A percentile compares a stretch with the other conserved stretches of the same genome.
These are phyloP conservation scores for Apostichopus californicus DNA, from an alignment of 35 echinoderm and acorn worm species.

Conservation along the genomic window DNA sequence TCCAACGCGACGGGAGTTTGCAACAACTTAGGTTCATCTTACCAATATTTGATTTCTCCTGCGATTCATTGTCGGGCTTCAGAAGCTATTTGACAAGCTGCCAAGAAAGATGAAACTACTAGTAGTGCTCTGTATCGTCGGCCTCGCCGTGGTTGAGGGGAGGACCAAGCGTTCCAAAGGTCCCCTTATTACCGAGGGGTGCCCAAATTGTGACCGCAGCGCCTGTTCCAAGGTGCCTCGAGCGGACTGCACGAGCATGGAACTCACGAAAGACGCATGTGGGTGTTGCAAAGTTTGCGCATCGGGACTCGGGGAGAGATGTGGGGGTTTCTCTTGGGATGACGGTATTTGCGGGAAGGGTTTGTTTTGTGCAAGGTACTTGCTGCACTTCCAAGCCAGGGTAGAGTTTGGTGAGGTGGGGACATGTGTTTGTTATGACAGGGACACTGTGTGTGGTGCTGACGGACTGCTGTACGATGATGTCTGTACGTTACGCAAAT, in stretches of 20 bases:
- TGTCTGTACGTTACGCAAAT: conserved; percentile 5
- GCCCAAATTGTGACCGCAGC: not conserved
- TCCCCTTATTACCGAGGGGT: conserved; percentile 31
- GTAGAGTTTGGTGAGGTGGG: conserved; percentile 41
- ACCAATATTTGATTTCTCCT: conserved; percentile 15
- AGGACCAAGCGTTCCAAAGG: conserved; percentile 12
- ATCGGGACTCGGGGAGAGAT: conserved; percentile 42
- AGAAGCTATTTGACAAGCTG: conserved; percentile 31
- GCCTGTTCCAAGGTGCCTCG: conserved; percentile 27
- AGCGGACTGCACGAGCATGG: not conserved
- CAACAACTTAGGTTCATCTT: conserved; percentile 19
- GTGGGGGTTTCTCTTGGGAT: conserved; percentile 46
- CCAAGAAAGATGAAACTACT: conserved; percentile 22
- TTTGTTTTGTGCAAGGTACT: conserved; percentile 31
- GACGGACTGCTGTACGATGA: conserved; percentile 44
- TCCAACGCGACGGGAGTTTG: conserved; percentile 29
- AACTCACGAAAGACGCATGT: conserved; percentile 40
- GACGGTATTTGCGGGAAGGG: conserved; percentile 49
- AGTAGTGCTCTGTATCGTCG: not conserved
- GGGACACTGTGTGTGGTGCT: conserved; percentile 26
- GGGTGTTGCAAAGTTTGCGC: conserved; percentile 47
- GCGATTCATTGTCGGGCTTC: not conserved
- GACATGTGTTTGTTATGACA: conserved; percentile 38
- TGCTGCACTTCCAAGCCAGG: conserved; percentile 44
- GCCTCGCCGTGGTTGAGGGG: not conserved